Evolutionary conservation across 2,888 invertebrate species (phyloP), one percentile per base, ranked within the genome.

Genomic region (Dynastes grantii): DNA sequence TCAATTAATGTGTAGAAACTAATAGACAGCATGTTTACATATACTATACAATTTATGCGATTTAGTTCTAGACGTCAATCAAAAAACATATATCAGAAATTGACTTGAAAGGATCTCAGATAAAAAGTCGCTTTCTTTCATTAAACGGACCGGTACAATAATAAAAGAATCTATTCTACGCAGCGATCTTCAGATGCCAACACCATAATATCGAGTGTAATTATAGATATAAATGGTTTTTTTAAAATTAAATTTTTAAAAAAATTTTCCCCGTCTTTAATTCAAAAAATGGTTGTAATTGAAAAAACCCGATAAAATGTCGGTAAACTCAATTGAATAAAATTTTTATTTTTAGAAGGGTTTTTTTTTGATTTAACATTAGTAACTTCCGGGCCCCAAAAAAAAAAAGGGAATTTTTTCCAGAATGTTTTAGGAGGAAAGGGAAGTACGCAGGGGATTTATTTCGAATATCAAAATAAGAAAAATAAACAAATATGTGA

Each of bases 161-260:
- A 58, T 58, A 58, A 58, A 58, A 2, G 63, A 11, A 63, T 32
- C 63, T 13, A 63, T 11, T 63, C 32, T 6, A 9, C 29, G 63
- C 13, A 2, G 13, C 22, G 22, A 67, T 67, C 67, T 67, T 67
- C 49, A 45, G 16, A 67, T 67, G 45, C 67, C 67, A 67, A 67
- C 65, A 49, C 45, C 49, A 27, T 67, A 45, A 67, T 67, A 67
- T 27, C 6, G 27, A 32, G 9, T 67, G n/a, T 67, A 67, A 67
- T 67, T 67, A 45, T 22, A 16, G 22, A 67, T 2, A 49, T 22
- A 22, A 49, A 67, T 45, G 9, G 49, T 67, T 67, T 67, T 67
- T n/a, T n/a, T n/a, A n/a, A n/a, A n/a, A n/a, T n/a, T n/a, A n/a
- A n/a, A n/a, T n/a, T n/a, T n/a, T n/a, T n/a, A n/a, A n/a, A n/a